phyloP scores from a whole-genome alignment of 1,140 invertebrate genomes.

The Drosophila melanogaster region DNA sequence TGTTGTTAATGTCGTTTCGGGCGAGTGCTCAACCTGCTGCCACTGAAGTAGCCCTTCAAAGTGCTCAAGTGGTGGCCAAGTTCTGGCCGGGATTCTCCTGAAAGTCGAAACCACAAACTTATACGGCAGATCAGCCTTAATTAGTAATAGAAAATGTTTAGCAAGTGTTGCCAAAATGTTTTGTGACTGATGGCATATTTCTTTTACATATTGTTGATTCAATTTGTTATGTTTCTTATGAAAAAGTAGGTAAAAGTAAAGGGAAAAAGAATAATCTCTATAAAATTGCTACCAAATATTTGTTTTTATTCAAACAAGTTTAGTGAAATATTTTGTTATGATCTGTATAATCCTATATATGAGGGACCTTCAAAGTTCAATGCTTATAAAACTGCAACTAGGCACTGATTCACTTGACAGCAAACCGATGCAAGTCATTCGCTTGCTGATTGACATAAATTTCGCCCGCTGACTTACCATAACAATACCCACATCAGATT shows the following conservation, averaged over 20 bases:
- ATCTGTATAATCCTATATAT: no score
- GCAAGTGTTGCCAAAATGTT: not conserved
- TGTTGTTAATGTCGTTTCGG: slow-evolving; percentile 64
- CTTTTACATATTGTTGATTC: no score
- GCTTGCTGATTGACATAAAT: slow-evolving; percentile 50
- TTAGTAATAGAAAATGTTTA: slow-evolving; percentile 19
- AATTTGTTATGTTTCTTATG: no score
- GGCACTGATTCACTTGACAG: slow-evolving; percentile 28
- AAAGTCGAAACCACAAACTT: slow-evolving; percentile 33
- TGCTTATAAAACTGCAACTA: slow-evolving; percentile 47
- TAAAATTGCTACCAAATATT: no score
- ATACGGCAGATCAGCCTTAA: slow-evolving; percentile 16
- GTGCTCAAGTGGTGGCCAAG: slow-evolving; percentile 35
- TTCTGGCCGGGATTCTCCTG: slow-evolving; percentile 11
- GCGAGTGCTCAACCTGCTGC: slow-evolving; percentile 28
- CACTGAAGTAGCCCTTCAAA: slow-evolving; percentile 48
- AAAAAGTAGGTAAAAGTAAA: no score
- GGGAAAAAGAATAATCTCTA: no score
- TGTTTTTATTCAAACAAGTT: not conserved
- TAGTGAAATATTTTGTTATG: no score
- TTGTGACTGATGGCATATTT: no score
- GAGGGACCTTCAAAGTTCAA: slow-evolving; percentile 41
- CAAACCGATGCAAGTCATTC: slow-evolving; percentile 52
- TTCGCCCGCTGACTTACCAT: slow-evolving; percentile 41
- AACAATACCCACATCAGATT: slow-evolving; percentile 59